Conservation (phyloP, 53 echinoderm and acorn worm genomes). For the Zoroaster sp. region DNA sequence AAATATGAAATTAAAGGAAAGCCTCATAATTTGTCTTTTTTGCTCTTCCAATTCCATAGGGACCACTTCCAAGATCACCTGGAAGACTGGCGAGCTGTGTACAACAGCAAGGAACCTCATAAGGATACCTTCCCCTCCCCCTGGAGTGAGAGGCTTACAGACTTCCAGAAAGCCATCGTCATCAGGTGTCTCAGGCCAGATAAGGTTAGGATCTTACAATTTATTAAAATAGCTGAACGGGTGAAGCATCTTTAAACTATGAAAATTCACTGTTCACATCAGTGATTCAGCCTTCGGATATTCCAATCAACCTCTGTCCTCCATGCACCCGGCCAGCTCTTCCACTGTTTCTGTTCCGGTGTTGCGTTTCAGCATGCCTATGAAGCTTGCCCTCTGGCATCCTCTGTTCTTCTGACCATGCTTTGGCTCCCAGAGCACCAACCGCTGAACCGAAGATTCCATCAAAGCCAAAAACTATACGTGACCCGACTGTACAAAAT, state of each 20-base stretch:
- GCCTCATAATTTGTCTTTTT: neutral
- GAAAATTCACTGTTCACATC: neutral
- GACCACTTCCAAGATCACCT: conserved; percentile 95
- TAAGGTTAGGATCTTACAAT: conserved; percentile 62
- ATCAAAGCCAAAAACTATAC: no score
- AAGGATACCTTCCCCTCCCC: conserved; percentile 82
- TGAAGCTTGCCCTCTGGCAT: no score
- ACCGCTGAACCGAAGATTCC: no score
- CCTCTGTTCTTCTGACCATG: no score
- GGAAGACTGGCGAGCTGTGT: conserved; percentile 87
- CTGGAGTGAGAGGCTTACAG: conserved; percentile 81
- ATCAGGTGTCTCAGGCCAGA: conserved; percentile 96
- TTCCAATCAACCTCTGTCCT: no score
- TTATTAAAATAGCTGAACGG: neutral
- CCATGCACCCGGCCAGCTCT: no score
- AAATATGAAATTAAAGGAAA: no score
- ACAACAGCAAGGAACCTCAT: conserved; percentile 96
- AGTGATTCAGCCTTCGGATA: no score
- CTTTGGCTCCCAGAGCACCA: no score
- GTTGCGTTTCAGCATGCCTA: no score
- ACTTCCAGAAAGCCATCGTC: conserved; percentile 95
- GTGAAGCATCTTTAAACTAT: neutral
- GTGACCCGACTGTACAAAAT: no score
- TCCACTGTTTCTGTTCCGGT: no score
- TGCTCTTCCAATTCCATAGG: conserved; percentile 49